Conservation (phyloP, 2,888 invertebrate species). For the Gortyna flavago region DNA sequence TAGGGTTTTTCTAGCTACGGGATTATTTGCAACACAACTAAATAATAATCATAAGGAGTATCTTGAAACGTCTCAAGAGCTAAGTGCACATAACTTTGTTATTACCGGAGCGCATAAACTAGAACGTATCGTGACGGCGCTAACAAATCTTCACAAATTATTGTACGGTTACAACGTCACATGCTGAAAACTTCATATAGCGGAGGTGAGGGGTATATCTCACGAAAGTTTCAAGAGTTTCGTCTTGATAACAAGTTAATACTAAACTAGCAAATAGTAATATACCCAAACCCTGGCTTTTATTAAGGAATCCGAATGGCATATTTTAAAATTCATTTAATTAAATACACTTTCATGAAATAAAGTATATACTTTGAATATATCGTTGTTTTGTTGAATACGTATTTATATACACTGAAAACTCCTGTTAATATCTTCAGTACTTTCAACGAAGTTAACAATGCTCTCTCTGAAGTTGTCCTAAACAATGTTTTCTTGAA, state of each 20-base stretch:
- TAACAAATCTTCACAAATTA: background rate
- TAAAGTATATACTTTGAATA: background rate
- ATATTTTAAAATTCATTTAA: background rate
- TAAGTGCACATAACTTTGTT: constrained; percentile 5
- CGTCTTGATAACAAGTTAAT: background rate
- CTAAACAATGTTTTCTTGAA: too few relatives aligned
- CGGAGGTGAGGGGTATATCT: background rate
- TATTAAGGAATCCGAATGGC: too few relatives aligned
- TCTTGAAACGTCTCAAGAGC: background rate
- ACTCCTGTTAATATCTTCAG: background rate
- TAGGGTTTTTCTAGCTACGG: fast-evolving
- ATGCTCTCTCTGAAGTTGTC: too few relatives aligned
- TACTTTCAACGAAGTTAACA: too few relatives aligned
- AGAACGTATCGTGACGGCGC: background rate
- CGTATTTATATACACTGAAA: background rate
- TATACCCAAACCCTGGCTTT: background rate
- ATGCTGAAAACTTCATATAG: background rate
- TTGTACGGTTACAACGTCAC: fast-evolving
- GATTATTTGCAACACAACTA: background rate
- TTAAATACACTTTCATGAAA: background rate
- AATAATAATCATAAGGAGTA: background rate
- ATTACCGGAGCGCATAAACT: background rate
- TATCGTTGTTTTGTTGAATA: background rate
- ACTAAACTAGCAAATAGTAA: background rate
- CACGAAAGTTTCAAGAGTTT: background rate